A percentile compares a stretch with the other conserved stretches of the same genome.
Conservation (phyloP, 2,113 vertebrate species). For the Hiodon tergisus region DNA sequence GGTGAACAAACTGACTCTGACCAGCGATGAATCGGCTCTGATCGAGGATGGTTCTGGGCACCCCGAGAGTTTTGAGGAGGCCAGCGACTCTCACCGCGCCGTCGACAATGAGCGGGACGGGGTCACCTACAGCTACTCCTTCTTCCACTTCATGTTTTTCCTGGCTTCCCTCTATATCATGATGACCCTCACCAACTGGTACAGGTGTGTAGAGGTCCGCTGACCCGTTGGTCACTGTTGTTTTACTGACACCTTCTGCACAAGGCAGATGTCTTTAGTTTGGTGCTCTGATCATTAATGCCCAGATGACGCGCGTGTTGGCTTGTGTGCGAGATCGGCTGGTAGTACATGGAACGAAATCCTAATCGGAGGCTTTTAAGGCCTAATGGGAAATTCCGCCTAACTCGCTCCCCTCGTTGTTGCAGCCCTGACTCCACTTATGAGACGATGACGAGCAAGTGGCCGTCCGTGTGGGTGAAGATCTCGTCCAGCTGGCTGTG, state of each 20-base stretch:
- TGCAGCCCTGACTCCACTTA: slow-evolving; percentile 75
- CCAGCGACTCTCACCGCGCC: slow-evolving; percentile 65
- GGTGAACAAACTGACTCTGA: slow-evolving; percentile 91
- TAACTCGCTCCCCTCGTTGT: neutral
- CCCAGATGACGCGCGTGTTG: too few relatives aligned
- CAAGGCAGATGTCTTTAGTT: too few relatives aligned
- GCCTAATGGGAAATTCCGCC: neutral
- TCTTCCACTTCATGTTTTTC: slow-evolving; percentile 99
- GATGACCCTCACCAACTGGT: slow-evolving; percentile 99
- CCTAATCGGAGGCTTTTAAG: too few relatives aligned
- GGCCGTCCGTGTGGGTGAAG: slow-evolving; percentile 98
- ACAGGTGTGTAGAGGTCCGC: slow-evolving; percentile 69
- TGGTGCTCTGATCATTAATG: too few relatives aligned
- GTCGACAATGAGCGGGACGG: slow-evolving; percentile 91
- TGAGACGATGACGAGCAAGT: slow-evolving; percentile 86
- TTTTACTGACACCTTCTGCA: too few relatives aligned
- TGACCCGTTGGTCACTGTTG: neutral
- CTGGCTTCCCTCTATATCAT: slow-evolving; percentile 96
- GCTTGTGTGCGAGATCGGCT: too few relatives aligned
- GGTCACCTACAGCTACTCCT: slow-evolving; percentile 95
- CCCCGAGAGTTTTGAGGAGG: slow-evolving; percentile 72
- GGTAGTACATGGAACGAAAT: too few relatives aligned
- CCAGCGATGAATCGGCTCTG: slow-evolving; percentile 88
- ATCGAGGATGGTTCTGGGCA: slow-evolving; percentile 83
- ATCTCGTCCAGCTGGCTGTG: slow-evolving; percentile 97